Evolutionary conservation across 2,888 invertebrate genomes (phyloP), one percentile per base, ranked within the genome.

Genomic region (Oligia latruncula): DNA sequence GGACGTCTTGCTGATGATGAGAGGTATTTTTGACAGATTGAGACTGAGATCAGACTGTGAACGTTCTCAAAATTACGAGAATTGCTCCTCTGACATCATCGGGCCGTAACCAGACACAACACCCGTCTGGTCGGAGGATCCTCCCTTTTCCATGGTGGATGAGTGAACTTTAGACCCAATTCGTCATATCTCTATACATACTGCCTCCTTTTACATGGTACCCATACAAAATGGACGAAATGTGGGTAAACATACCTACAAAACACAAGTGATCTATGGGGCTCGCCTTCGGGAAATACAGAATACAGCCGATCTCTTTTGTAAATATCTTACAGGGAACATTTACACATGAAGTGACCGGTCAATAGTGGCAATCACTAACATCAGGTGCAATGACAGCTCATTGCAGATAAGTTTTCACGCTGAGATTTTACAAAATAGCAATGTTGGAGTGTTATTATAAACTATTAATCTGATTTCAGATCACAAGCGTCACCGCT

Each of bases 401-500:
- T 58, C 58, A 58, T 9, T 58, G n/a, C 58, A 58, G 4, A 11
- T 60, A 60, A n/a, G 13, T n/a, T n/a, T n/a, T 13, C n/a, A n/a
- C 13, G 13, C n/a, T n/a, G 60, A 60, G 60, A 60, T n/a, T 4
- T 60, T 13, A 60, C 60, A n/a, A 13, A 11, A 60, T n/a, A 11
- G 65, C 55, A 58, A 58, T 58, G 23, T 58, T 58, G 58, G n/a
- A 60, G n/a, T 60, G 58, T 60, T 60, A 60, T 4, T 60, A n/a
- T 58, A n/a, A n/a, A 60, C 23, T 58, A n/a, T n/a, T 60, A 29
- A n/a, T n/a, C 11, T 68, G 23, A 2, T 82, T 80, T 62, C 15
- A 80, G 80, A 15, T 80, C 17, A 0, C 11, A 17, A 46, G 40
- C 0, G 67, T 80, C 15, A 82, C 76, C 0, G 23, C 8, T 46